Evolutionary conservation across 2,797 vertebrate species (phyloP).

Genomic region (Clangula hyemalis): DNA sequence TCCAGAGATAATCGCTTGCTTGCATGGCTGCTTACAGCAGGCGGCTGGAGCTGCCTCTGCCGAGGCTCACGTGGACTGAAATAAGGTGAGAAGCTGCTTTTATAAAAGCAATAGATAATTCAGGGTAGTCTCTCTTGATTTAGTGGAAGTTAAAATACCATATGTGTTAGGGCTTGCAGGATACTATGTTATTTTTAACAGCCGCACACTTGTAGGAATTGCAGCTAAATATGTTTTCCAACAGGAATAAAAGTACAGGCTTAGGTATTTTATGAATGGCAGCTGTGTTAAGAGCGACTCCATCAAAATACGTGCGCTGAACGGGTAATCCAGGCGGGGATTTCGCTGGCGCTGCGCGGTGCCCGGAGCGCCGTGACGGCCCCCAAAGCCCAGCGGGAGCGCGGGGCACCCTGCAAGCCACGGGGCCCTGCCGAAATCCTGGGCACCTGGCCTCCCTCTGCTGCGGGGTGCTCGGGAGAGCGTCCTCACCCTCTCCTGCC

Average conservation of each 20-base stretch:
- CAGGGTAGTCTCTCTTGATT: neutral
- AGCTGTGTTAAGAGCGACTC: neutral
- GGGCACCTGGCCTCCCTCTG: accelerated
- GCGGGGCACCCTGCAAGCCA: too few relatives aligned
- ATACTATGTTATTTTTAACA: neutral
- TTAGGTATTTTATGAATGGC: neutral
- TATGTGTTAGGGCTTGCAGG: neutral
- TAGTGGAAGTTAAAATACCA: neutral
- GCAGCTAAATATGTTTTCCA: neutral
- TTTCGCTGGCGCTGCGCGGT: neutral
- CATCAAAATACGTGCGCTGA: neutral
- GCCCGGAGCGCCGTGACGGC: neutral
- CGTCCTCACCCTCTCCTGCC: neutral
- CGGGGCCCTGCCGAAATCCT: accelerated
- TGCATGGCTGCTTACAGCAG: neutral
- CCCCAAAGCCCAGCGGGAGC: too few relatives aligned
- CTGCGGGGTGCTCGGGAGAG: accelerated
- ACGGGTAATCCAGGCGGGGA: neutral
- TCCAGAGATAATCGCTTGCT: neutral
- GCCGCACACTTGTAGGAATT: neutral
- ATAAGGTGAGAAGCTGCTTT: accelerated
- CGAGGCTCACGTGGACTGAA: neutral
- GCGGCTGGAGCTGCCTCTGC: neutral
- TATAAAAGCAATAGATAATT: neutral
- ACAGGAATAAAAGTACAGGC: neutral